Percentiles rank a stretch among this genome's conserved stretches.
Evolutionary conservation across 2,113 vertebrate genomes (phyloP).

Genomic region (Nannospalax galili): DNA sequence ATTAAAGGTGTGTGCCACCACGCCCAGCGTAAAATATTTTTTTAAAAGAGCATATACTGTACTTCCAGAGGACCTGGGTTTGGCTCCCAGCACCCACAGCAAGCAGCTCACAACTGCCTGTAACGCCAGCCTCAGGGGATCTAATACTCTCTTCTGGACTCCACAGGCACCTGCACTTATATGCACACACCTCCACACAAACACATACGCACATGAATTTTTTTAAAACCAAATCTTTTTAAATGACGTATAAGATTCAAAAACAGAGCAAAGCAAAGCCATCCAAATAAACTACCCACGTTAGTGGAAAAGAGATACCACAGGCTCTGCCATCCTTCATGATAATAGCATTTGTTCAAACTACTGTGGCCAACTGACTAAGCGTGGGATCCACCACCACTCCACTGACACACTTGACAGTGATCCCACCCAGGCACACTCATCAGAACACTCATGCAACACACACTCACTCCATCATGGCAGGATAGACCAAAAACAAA

Average conservation of each 20-base stretch:
- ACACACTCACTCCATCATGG: neutral
- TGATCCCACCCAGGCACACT: neutral
- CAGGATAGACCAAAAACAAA: conserved; percentile 12
- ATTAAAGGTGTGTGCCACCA: too few species aligned
- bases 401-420: neutral
- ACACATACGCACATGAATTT: neutral
- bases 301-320: conserved; percentile 7
- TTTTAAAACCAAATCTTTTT: neutral
- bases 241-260: neutral
- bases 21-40: too few species aligned
- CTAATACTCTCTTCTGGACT: neutral
- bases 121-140: neutral
- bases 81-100: too few species aligned
- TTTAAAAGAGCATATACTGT: too few species aligned
- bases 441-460: neutral
- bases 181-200: neutral
- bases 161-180: neutral
- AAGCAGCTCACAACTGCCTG: neutral
- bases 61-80: neutral
- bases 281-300: neutral
- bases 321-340: neutral
- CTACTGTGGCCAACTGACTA: neutral
- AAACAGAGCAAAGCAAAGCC: neutral
- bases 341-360: neutral
- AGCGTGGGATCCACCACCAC: neutral